phyloP scores from a whole-genome alignment of 2,888 invertebrate species.

The Drosophila peninsularis region DNA sequence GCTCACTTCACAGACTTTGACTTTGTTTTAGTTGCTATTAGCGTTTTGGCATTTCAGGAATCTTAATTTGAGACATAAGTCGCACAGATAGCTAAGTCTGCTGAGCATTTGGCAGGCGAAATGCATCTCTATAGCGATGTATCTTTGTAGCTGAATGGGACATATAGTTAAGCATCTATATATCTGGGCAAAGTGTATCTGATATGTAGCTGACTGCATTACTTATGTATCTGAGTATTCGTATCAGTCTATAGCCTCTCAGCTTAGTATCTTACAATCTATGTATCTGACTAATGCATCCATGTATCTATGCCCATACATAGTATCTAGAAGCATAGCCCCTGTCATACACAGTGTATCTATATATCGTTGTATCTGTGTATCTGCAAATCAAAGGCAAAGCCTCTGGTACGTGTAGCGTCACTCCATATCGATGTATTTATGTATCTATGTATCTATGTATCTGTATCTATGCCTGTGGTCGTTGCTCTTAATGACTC shows the following conservation, averaged over 20 bases:
- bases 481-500: constrained; percentile 62
- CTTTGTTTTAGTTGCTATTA: constrained; percentile 66
- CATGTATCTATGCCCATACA: not conserved
- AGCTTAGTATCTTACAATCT: not conserved
- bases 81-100: constrained; percentile 5
- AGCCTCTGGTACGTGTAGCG: constrained; percentile 14
- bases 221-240: not conserved
- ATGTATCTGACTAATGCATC: not conserved
- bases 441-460: constrained; percentile 11
- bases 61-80: constrained; percentile 65
- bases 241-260: not conserved
- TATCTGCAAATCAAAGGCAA: constrained; percentile 20
- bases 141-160: too few species aligned
- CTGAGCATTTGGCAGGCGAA: not conserved
- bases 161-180: not conserved
- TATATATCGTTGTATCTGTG: constrained; percentile 8
- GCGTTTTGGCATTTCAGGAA: constrained; percentile 61
- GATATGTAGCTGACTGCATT: not conserved
- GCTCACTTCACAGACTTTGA: constrained; percentile 53
- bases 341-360: not conserved
- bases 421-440: constrained; percentile 6
- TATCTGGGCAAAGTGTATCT: not conserved
- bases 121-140: not conserved
- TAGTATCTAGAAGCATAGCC: not conserved
- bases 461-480: constrained; percentile 40